These are phyloP conservation scores for Adineta ricciae DNA, from an alignment of 2,888 invertebrate genomes.

Conservation along the genomic window DNA sequence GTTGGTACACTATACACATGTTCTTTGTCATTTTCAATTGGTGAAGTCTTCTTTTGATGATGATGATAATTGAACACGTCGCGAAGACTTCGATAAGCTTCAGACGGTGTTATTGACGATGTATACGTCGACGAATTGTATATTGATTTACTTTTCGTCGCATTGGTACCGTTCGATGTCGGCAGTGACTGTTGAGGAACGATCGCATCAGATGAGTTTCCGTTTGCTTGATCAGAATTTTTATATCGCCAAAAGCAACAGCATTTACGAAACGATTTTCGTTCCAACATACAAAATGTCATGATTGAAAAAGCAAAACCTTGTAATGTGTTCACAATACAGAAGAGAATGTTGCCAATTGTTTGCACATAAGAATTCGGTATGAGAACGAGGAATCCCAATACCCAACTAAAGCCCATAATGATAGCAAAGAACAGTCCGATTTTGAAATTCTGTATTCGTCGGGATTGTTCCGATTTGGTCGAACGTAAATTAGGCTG, in stretches of 20 bases:
- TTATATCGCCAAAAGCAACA: not conserved
- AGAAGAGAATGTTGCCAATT: not conserved
- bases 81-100: not conserved
- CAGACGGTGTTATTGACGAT: not conserved
- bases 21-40: not conserved
- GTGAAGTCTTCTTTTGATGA: not conserved
- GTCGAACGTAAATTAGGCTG: slow-evolving; percentile 8
- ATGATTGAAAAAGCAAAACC: not conserved
- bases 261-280: not conserved
- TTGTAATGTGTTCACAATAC: slow-evolving; percentile 4
- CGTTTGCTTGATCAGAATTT: not conserved
- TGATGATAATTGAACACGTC: not conserved
- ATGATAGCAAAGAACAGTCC: not conserved
- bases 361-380: not conserved
- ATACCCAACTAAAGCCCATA: slow-evolving; percentile 7
- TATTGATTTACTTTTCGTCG: not conserved
- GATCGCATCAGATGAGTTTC: not conserved
- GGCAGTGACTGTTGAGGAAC: not conserved
- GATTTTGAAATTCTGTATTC: slow-evolving; percentile 18
- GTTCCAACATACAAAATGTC: not conserved
- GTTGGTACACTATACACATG: not conserved
- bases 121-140: not conserved
- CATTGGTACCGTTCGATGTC: not conserved
- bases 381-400: not conserved
- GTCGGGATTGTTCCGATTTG: not conserved